These are phyloP conservation scores for Syngnathus typhle DNA, from an alignment of 2,113 vertebrate species.

Conservation along the genomic window DNA sequence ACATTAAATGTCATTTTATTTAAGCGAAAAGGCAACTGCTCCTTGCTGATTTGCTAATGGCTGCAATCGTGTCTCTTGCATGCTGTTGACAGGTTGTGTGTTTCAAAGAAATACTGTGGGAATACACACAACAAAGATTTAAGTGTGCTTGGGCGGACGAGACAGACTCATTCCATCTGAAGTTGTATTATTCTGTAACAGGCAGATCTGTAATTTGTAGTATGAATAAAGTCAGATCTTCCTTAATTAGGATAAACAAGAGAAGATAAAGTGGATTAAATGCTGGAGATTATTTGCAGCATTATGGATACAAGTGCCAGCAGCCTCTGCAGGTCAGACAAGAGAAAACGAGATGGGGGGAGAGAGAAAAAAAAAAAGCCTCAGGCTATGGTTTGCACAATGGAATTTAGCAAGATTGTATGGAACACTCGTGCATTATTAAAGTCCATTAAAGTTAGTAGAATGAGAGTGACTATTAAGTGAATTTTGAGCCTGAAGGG, in stretches of 20 bases:
- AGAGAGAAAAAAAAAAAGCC: constrained; percentile 33
- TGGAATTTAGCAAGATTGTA: constrained; percentile 44
- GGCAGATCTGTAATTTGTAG: neutral
- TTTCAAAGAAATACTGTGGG: constrained; percentile 32
- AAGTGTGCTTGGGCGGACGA: neutral
- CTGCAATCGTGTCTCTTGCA: constrained; percentile 27
- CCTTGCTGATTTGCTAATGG: constrained; percentile 31
- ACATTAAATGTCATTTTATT: neutral
- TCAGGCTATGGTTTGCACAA: constrained; percentile 40
- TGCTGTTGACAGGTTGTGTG: constrained; percentile 28
- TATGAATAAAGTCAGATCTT: neutral
- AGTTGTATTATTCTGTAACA: constrained; percentile 34
- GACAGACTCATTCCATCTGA: constrained; percentile 34
- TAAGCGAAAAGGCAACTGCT: constrained; percentile 5
- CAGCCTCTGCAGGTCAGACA: constrained; percentile 31
- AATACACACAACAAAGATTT: constrained; percentile 3
- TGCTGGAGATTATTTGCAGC: constrained; percentile 45
- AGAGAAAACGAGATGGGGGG: constrained; percentile 10
- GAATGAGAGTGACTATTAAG: constrained; percentile 46
- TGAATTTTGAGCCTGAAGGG: constrained; percentile 39
- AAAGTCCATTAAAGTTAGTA: constrained; percentile 43
- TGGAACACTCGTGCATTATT: constrained; percentile 53
- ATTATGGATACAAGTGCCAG: constrained; percentile 38
- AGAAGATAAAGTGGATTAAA: constrained; percentile 52
- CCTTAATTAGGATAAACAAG: constrained; percentile 58